phyloP scores from a whole-genome alignment of 2,113 vertebrate genomes.

The Gobiocypris rarus region DNA sequence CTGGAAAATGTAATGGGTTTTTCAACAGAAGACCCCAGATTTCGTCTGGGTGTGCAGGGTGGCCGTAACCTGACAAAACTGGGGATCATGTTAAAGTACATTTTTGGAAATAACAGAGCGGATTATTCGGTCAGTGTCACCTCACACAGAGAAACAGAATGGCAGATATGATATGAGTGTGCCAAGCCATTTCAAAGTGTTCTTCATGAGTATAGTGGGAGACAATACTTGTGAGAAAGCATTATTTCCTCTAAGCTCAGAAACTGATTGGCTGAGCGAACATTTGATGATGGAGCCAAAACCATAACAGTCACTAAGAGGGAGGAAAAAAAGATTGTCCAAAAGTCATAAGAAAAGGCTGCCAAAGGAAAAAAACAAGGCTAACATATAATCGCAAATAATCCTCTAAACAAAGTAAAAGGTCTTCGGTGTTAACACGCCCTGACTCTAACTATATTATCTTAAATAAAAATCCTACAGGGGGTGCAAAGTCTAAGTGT shows the following conservation, averaged over 20 bases:
- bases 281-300: conserved; percentile 29
- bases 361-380: too few relatives aligned
- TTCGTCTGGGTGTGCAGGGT: neutral
- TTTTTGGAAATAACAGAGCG: neutral
- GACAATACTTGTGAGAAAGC: neutral
- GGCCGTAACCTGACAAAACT: neutral
- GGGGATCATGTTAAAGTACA: neutral
- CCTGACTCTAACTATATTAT: too few relatives aligned
- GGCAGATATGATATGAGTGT: conserved; percentile 8
- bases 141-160: neutral
- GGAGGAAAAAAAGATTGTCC: too few relatives aligned
- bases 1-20: neutral
- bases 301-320: conserved; percentile 61
- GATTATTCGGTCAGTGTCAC: conserved; percentile 18
- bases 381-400: too few relatives aligned
- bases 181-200: neutral
- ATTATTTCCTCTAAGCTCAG: neutral
- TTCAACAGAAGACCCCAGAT: neutral
- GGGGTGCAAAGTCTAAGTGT: too few relatives aligned
- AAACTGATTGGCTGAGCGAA: neutral
- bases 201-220: conserved; percentile 24
- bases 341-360: too few relatives aligned
- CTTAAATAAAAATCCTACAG: too few relatives aligned
- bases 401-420: too few relatives aligned
- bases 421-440: too few relatives aligned